phyloP scores from a whole-genome alignment of 2,888 invertebrate species.

The Celastrina argiolus region DNA sequence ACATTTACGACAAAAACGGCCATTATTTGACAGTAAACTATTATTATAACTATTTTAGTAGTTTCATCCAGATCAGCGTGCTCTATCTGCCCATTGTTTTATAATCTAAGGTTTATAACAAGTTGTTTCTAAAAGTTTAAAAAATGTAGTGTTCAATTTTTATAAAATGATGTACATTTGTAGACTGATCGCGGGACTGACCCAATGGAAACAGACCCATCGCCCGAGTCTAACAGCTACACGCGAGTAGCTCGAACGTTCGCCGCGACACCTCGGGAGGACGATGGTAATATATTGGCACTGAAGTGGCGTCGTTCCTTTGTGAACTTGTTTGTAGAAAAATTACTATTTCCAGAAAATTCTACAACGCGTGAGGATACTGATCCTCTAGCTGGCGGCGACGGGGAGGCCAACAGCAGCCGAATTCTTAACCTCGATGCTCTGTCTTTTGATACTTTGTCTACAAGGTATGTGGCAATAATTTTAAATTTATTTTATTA shows the following conservation, averaged over 20 bases:
- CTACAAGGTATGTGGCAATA: constrained; percentile 43
- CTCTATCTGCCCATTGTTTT: no score
- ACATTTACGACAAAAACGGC: no score
- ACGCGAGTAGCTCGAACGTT: constrained; percentile 39
- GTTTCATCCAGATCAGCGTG: no score
- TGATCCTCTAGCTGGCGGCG: constrained; percentile 33
- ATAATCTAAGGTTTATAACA: no score
- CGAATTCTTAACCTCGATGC: constrained; percentile 59
- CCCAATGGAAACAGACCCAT: constrained; percentile 80
- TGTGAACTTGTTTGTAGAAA: not conserved
- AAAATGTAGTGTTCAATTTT: constrained; percentile 12
- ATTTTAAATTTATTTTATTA: not conserved
- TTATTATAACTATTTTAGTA: no score
- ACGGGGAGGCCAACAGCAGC: constrained; percentile 47
- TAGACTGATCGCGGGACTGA: constrained; percentile 84
- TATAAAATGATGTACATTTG: constrained; percentile 29
- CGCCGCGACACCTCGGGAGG: constrained; percentile 30
- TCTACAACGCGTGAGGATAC: constrained; percentile 10
- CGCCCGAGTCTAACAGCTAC: constrained; percentile 42
- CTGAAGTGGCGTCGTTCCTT: not conserved
- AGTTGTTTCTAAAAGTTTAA: no score
- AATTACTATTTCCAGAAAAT: constrained; percentile 10
- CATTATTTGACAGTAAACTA: no score
- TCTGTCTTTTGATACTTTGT: constrained; percentile 54
- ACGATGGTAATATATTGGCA: constrained; percentile 29